These are phyloP conservation scores for Turdus rufiventris DNA, from an alignment of 2,113 vertebrate species.

Conservation along the genomic window DNA sequence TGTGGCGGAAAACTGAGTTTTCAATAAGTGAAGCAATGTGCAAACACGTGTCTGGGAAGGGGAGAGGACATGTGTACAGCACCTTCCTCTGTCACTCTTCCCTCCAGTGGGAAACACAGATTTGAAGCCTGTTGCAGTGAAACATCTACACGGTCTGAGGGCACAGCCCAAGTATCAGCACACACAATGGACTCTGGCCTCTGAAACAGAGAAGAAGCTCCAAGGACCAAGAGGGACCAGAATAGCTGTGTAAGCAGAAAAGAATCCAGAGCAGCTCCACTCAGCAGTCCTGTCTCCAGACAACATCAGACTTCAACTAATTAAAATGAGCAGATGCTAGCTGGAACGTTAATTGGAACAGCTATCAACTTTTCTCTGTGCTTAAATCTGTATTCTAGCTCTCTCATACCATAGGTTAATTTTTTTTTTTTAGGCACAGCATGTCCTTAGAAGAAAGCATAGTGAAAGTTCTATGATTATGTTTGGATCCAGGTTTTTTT, in stretches of 20 bases:
- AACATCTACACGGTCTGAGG: background rate
- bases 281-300: background rate
- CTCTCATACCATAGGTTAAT: background rate
- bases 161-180: background rate
- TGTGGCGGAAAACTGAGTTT: background rate
- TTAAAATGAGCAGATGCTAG: conserved; percentile 37
- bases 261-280: background rate
- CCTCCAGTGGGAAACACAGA: background rate
- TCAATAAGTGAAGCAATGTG: background rate
- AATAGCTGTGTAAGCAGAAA: conserved; percentile 13
- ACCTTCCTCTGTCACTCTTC: background rate
- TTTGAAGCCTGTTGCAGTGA: background rate
- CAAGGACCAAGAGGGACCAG: background rate
- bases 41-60: background rate
- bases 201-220: background rate
- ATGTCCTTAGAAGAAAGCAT: background rate
- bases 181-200: background rate
- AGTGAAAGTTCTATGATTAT: background rate
- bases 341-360: conserved; percentile 1
- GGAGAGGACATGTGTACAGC: background rate
- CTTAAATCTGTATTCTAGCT: background rate
- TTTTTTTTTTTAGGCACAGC: background rate
- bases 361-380: background rate
- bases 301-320: conserved; percentile 10
- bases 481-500: background rate